Conservation (phyloP, 1,140 invertebrate species). For the Drosophila busckii region DNA sequence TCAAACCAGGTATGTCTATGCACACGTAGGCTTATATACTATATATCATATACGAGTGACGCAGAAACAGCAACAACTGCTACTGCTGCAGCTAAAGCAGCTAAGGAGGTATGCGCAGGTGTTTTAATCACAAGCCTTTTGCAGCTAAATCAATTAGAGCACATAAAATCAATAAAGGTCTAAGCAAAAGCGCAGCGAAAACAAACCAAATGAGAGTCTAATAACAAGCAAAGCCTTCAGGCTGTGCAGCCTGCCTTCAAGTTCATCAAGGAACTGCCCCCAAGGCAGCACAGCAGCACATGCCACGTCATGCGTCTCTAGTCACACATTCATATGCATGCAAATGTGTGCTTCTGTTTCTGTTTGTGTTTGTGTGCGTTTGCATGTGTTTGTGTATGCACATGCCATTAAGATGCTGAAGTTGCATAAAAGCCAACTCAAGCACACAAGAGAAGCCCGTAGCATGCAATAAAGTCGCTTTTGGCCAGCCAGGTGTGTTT, state of each 20-base stretch:
- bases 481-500: slow-evolving; percentile 22
- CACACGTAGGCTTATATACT: no score
- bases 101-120: no score
- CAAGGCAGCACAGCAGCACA: slow-evolving; percentile 20
- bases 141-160: slow-evolving; percentile 26
- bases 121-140: slow-evolving; percentile 11
- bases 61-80: slow-evolving; percentile 18
- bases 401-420: slow-evolving; percentile 48
- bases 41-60: no score
- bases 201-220: not conserved
- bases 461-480: slow-evolving; percentile 36
- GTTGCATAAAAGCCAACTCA: slow-evolving; percentile 47
- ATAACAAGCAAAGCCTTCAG: not conserved
- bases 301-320: no score
- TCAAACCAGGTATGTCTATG: slow-evolving; percentile 49
- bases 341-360: not conserved
- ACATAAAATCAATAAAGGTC: slow-evolving; percentile 39
- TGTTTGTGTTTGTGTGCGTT: slow-evolving; percentile 4
- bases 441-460: slow-evolving; percentile 34
- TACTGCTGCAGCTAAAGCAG: no score
- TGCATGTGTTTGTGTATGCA: slow-evolving; percentile 16
- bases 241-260: slow-evolving; percentile 27
- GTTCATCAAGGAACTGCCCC: slow-evolving; percentile 26
- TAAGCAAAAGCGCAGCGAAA: not conserved
- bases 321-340: not conserved